Evolutionary conservation across 2,888 invertebrate genomes (phyloP).

Genomic region (Eupithecia pulchellata): DNA sequence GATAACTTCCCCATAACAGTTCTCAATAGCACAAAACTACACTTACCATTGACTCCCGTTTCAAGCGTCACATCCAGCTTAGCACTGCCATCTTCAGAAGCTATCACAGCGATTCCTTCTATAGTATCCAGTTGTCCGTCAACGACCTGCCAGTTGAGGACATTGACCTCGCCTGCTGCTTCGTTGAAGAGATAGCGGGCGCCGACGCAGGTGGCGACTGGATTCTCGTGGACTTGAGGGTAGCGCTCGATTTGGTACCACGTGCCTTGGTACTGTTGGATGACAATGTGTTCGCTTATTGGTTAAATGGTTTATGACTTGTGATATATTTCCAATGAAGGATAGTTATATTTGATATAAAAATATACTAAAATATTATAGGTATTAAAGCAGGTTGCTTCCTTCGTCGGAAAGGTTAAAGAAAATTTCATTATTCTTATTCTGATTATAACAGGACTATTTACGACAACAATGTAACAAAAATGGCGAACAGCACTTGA

Average conservation of each 20-base stretch:
- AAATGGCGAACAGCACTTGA: no score
- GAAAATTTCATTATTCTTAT: no score
- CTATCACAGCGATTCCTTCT: constrained; percentile 62
- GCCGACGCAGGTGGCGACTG: constrained; percentile 62
- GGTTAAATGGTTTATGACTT: neutral
- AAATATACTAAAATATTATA: no score
- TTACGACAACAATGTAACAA: no score
- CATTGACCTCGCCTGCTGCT: constrained; percentile 54
- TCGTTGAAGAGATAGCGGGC: constrained; percentile 59
- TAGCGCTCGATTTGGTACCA: constrained; percentile 76
- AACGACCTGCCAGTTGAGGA: constrained; percentile 71
- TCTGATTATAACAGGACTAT: no score
- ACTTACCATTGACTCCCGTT: constrained; percentile 27
- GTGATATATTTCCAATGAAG: no score
- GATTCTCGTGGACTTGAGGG: constrained; percentile 56
- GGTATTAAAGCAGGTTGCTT: no score
- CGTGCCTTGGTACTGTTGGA: constrained; percentile 67
- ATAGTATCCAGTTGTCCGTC: constrained; percentile 58
- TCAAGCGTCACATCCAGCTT: constrained; percentile 61
- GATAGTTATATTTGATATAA: no score
- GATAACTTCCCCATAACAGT: no score
- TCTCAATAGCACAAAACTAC: neutral
- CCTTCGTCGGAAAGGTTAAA: no score
- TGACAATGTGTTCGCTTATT: neutral
- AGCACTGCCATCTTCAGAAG: constrained; percentile 59